Percentiles rank a stretch among this genome's conserved stretches.
Evolutionary conservation across 2,113 vertebrate species (phyloP).

Genomic region (Platycercus adscitus): DNA sequence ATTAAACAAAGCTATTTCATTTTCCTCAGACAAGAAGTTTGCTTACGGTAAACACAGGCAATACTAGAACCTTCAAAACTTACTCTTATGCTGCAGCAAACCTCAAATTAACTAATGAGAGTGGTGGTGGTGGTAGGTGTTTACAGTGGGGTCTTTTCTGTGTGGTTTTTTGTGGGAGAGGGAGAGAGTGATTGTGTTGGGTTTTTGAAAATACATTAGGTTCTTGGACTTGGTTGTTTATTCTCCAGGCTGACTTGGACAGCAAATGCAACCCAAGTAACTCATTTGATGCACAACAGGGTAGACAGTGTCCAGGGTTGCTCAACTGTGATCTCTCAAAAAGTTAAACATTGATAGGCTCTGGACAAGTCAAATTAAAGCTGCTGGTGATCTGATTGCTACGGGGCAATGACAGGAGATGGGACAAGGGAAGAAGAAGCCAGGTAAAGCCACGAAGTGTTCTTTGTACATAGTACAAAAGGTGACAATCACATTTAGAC

Average conservation of each 20-base stretch:
- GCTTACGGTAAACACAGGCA: not conserved
- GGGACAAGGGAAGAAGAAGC: not conserved
- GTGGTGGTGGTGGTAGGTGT: not conserved
- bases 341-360: constrained; percentile 59
- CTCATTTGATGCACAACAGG: not conserved
- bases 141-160: not conserved
- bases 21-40: not conserved
- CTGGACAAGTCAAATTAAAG: not conserved
- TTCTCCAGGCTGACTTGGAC: not conserved
- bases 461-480: constrained; percentile 28
- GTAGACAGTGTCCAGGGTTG: not conserved
- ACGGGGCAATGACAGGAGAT: not conserved
- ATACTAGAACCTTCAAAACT: not conserved
- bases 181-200: not conserved
- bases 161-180: not conserved
- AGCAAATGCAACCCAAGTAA: not conserved
- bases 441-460: not conserved
- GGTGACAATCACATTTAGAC: not conserved
- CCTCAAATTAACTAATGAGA: constrained; percentile 8
- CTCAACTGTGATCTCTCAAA: not conserved
- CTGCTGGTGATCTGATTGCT: not conserved
- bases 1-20: not conserved
- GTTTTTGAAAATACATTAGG: not conserved
- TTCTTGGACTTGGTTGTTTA: not conserved
- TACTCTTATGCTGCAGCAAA: not conserved